These are phyloP conservation scores for Acipenser transmontanus DNA, from an alignment of 2,797 vertebrate species.

Conservation along the genomic window DNA sequence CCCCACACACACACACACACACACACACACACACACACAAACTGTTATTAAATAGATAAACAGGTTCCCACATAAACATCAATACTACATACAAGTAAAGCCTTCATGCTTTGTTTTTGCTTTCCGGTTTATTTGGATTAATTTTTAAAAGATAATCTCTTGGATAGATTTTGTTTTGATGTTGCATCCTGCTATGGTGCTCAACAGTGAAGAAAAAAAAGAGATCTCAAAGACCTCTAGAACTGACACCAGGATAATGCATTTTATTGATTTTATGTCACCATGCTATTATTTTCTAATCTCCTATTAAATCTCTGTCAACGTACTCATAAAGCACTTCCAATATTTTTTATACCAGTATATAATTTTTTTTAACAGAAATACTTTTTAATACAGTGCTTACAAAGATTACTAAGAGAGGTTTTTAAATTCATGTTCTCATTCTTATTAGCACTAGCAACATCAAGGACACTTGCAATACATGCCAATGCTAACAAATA, in stretches of 20 bases:
- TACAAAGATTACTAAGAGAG: no score
- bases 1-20: not conserved
- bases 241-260: conserved; percentile 39
- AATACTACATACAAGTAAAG: conserved; percentile 38
- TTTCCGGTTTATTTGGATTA: conserved; percentile 49
- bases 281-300: conserved; percentile 26
- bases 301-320: no score
- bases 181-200: conserved; percentile 39
- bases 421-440: no score
- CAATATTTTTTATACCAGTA: no score
- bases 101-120: conserved; percentile 40
- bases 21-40: not conserved
- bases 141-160: conserved; percentile 42
- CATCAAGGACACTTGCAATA: no score
- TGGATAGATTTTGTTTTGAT: conserved; percentile 36
- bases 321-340: no score
- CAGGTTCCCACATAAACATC: conserved; percentile 32
- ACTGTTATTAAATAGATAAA: not conserved
- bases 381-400: no score
- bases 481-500: no score
- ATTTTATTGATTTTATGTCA: conserved; percentile 55
- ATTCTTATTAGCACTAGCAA: no score
- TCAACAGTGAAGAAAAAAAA: conserved; percentile 31
- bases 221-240: conserved; percentile 36
- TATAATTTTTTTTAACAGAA: no score